Evolutionary conservation across 2,797 vertebrate genomes (phyloP), one percentile per base, ranked within the genome.

Genomic region (Trachops cirrhosus): DNA sequence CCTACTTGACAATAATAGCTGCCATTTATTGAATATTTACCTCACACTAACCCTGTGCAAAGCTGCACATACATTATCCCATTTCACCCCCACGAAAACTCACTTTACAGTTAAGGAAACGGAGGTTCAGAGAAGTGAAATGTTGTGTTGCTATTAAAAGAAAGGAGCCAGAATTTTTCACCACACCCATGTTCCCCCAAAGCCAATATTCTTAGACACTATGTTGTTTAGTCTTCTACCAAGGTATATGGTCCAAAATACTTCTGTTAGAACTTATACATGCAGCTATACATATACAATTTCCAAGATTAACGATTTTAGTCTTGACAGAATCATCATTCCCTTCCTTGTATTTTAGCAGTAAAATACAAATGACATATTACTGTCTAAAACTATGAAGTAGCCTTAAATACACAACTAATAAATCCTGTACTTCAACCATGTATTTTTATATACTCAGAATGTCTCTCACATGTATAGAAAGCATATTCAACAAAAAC

Each of bases 311-410:
- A 89, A 80, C 64, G 10, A 90, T 50, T 77, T 91, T 71, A 71
- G 34, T 87, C 39, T 95, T 71, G 46, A 87, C 37, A 94, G 67
- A 92, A 83, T 77, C 84, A 89, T 32, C 50, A 52, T 75, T 67
- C 48, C 64, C 50, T 54, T 84, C 22, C 52, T 94, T 44, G 22
- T 77, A 82, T 92, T 92, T 88, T 44, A 74, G 22, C n/a, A 90
- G 19, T 34, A 32, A n/a, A 96, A 90, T 37, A 91, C 3, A 71
- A 95, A 87, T 18, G 84, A 50, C 50, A 34, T 5, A 91, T 39
- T 75, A 80, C 9, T 91, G 57, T 50, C 78, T 75, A 77, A 97
- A 96, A 80, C 41, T 77, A 80, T 94, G n/a, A 95, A n/a, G 5
- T n/a, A 80, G 29, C 11, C 74, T 89, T 85, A 93, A 93, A 80